Evolutionary conservation across 1,140 invertebrate species (phyloP), one percentile per base, ranked within the genome.

Genomic region (Berghia stephanieae): DNA sequence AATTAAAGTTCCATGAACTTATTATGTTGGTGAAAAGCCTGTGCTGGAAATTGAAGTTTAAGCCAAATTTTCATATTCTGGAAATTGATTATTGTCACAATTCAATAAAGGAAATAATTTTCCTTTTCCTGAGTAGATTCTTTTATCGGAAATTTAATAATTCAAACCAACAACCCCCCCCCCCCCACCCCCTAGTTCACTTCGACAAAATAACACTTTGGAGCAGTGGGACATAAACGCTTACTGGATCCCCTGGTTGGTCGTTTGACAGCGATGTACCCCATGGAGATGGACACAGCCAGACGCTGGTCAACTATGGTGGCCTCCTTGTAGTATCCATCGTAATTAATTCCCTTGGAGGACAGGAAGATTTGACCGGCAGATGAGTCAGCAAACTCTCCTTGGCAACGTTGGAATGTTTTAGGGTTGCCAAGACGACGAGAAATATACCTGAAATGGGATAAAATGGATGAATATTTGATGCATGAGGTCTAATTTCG

Each of bases 321-420:
- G n/a, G 84, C 84, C 49, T 86, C 86, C 60, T 84, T 85, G 70
- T 87, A 87, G n/a, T 44, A 68, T 34, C 86, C 86, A 24, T 84
- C 80, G 63, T 87, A 87, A 70, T 85, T 85, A n/a, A 86, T 57
- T 6, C 86, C 86, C 36, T 78, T 77, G 27, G 85, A 84, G 55
- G 81, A 80, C 27, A 87, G 73, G 52, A 82, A 87, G 38, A 87
- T 81, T 13, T 78, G 78, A 5, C 83, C 84, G 4, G 80, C 79
- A 18, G 46, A 75, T 10, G 75, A 43, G 36, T 63, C 69, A 0
- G n/a, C n/a, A n/a, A n/a, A n/a, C n/a, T n/a, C n/a, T n/a, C 55
- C 67, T 10, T 69, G 16, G 31, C 79, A 78, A 13, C 77, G 42
- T 27, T 67, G 67, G 63, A 78, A 81, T 21, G 60, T 55, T 63